A percentile compares a stretch with the other conserved stretches of the same genome.
phyloP scores from a whole-genome alignment of 2,888 invertebrate species.

The Erynnis tages region DNA sequence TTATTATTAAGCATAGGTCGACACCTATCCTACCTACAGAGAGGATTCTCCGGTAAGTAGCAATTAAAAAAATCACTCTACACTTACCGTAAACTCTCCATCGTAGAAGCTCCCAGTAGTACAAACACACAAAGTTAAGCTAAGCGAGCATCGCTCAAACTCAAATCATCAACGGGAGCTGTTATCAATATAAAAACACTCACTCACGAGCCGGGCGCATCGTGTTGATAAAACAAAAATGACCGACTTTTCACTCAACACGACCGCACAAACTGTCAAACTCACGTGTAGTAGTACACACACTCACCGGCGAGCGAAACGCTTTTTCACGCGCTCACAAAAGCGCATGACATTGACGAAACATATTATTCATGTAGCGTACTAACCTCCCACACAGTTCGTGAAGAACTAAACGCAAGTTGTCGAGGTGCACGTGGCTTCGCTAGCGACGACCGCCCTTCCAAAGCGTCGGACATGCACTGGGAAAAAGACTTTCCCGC shows the following conservation, averaged over 20 bases:
- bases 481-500: slow-evolving; percentile 71
- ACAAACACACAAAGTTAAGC: slow-evolving; percentile 5
- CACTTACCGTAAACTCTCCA: slow-evolving; percentile 20
- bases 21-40: no score
- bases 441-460: slow-evolving; percentile 78
- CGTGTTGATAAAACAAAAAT: slow-evolving; percentile 44
- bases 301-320: slow-evolving; percentile 53
- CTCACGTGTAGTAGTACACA: slow-evolving; percentile 71
- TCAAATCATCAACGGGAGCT: slow-evolving; percentile 35
- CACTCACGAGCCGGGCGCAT: slow-evolving; percentile 50
- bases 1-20: no score
- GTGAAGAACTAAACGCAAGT: slow-evolving; percentile 79
- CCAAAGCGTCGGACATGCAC: slow-evolving; percentile 61
- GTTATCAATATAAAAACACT: slow-evolving; percentile 58
- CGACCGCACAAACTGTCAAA: slow-evolving; percentile 64
- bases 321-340: slow-evolving; percentile 57
- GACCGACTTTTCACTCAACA: slow-evolving; percentile 57
- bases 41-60: no score
- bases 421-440: slow-evolving; percentile 77
- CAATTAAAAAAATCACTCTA: neutral
- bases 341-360: slow-evolving; percentile 70
- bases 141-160: slow-evolving; percentile 46
- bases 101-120: slow-evolving; percentile 1
- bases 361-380: slow-evolving; percentile 74
- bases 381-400: slow-evolving; percentile 80